phyloP scores from a whole-genome alignment of 2,113 vertebrate species.

The Gnathonemus echidnorhynchus region DNA sequence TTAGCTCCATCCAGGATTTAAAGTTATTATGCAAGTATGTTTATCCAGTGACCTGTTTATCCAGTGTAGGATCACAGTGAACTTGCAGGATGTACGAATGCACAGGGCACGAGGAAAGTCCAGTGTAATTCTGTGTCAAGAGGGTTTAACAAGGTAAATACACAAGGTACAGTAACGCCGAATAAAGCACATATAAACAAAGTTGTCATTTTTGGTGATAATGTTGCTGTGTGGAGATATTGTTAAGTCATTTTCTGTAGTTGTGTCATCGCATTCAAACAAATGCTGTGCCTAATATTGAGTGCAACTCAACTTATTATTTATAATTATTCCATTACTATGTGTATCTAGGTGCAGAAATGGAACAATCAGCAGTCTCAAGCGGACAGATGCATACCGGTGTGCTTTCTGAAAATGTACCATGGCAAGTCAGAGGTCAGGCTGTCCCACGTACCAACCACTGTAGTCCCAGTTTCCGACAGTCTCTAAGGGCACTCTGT shows the following conservation, averaged over 20 bases:
- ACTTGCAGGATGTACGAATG: background rate
- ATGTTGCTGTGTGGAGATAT: background rate
- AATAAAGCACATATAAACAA: background rate
- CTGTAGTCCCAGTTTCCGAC: background rate
- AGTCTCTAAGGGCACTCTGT: background rate
- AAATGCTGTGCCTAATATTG: background rate
- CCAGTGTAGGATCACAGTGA: background rate
- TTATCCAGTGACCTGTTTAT: background rate
- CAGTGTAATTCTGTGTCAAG: background rate
- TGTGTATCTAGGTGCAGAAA: background rate
- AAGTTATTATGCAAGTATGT: background rate
- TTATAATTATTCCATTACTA: background rate
- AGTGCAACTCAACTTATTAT: background rate
- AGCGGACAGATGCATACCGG: background rate
- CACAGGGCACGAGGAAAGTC: background rate
- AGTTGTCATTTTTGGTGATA: background rate
- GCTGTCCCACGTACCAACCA: background rate
- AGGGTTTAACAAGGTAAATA: background rate
- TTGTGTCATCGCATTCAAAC: background rate
- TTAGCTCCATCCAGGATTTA: background rate
- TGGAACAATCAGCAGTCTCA: background rate
- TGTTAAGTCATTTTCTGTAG: background rate
- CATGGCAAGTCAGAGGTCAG: background rate
- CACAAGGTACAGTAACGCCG: background rate
- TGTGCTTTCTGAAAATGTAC: background rate